These are phyloP conservation scores for Semotilus atromaculatus DNA, from an alignment of 2,797 vertebrate genomes.

Conservation along the genomic window DNA sequence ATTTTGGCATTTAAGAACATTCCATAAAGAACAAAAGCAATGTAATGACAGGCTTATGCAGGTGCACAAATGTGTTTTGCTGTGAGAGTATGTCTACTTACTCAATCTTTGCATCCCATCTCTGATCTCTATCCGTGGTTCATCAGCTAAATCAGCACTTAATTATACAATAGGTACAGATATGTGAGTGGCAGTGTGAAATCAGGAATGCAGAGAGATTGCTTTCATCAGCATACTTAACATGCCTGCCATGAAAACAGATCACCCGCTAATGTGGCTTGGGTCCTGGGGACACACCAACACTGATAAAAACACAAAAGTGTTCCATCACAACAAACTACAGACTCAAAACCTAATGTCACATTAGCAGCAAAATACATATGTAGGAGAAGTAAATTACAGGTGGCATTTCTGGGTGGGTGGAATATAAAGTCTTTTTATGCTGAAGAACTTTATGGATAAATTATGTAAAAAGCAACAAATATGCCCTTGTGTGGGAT, in stretches of 20 bases:
- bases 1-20: background rate
- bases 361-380: background rate
- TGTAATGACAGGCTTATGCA: background rate
- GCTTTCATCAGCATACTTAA: slow-evolving; percentile 46
- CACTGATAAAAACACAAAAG: slow-evolving; percentile 26
- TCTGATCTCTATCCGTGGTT: slow-evolving; percentile 29
- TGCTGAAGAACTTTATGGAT: background rate
- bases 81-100: background rate
- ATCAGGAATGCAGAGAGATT: slow-evolving; percentile 49
- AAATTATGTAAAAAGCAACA: background rate
- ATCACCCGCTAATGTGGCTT: slow-evolving; percentile 13
- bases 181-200: slow-evolving; percentile 28
- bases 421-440: slow-evolving; percentile 3
- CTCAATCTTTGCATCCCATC: slow-evolving; percentile 5
- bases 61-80: background rate
- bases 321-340: slow-evolving; percentile 19
- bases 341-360: slow-evolving; percentile 12
- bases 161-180: slow-evolving; percentile 20
- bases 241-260: slow-evolving; percentile 38
- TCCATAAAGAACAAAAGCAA: background rate
- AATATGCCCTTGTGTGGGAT: background rate
- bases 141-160: slow-evolving; percentile 35
- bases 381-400: background rate
- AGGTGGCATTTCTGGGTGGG: background rate
- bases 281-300: slow-evolving; percentile 17